A percentile compares a stretch with the other conserved stretches of the same genome.
phyloP scores from a whole-genome alignment of 2,888 invertebrate genomes.

The Heteropelma amictum region DNA sequence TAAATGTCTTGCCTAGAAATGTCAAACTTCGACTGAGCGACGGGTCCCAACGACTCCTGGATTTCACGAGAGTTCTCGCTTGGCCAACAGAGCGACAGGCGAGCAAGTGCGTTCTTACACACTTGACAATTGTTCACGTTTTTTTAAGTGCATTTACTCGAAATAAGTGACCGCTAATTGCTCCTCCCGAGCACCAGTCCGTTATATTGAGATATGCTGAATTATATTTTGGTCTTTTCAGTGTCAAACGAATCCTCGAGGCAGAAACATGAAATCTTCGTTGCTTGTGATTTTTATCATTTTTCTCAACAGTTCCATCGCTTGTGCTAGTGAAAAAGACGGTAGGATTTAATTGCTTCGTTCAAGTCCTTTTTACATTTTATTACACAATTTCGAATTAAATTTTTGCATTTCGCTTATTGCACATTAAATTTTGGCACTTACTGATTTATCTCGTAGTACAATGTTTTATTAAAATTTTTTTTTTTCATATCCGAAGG shows the following conservation, averaged over 20 bases:
- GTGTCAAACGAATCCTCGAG: conserved; percentile 44
- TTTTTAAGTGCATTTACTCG: conserved; percentile 20
- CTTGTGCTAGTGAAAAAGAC: conserved; percentile 52
- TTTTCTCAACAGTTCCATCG: neutral
- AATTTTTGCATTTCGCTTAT: neutral
- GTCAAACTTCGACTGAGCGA: conserved; percentile 9
- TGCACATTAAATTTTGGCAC: neutral
- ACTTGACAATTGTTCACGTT: conserved; percentile 10
- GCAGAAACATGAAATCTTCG: conserved; percentile 48
- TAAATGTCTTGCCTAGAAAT: neutral
- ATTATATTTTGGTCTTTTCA: conserved; percentile 53
- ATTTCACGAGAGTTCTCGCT: conserved; percentile 50
- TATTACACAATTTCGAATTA: too few relatives aligned
- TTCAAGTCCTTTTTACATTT: neutral
- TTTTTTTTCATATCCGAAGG: conserved; percentile 59
- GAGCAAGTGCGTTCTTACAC: neutral
- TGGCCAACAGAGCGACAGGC: conserved; percentile 61
- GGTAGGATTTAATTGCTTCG: conserved; percentile 52
- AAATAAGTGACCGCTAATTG: conserved; percentile 52
- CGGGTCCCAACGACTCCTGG: neutral
- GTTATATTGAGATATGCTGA: conserved; percentile 32
- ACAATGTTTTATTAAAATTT: neutral
- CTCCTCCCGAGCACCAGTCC: conserved; percentile 17
- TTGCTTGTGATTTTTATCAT: conserved; percentile 38
- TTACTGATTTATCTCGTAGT: neutral